Conservation (phyloP, 2,888 invertebrate genomes). For the Brachynemurus nebulosus region DNA sequence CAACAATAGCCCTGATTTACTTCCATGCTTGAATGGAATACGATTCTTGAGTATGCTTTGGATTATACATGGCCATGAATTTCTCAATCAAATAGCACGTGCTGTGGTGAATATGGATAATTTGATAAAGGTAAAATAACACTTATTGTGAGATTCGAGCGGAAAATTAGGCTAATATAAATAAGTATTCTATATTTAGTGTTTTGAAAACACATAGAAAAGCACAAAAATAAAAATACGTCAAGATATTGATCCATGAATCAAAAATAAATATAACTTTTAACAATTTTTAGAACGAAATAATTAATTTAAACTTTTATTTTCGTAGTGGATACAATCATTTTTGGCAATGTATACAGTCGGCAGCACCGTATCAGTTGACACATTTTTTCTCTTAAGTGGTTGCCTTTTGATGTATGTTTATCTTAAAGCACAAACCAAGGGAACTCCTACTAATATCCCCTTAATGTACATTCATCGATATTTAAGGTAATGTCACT, state of each 20-base stretch:
- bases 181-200: too few relatives aligned
- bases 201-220: too few relatives aligned
- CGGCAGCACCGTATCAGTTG: slow-evolving; percentile 40
- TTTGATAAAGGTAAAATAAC: too few relatives aligned
- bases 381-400: slow-evolving; percentile 48
- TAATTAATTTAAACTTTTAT: neutral
- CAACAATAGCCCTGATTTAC: neutral
- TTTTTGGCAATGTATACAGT: slow-evolving; percentile 17
- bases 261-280: too few relatives aligned
- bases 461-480: slow-evolving; percentile 30
- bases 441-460: slow-evolving; percentile 25
- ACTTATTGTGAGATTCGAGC: too few relatives aligned
- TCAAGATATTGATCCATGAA: too few relatives aligned
- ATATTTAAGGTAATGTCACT: slow-evolving; percentile 28
- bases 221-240: too few relatives aligned
- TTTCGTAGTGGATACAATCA: neutral
- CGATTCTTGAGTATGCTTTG: slow-evolving; percentile 1
- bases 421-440: slow-evolving; percentile 25
- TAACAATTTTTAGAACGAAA: too few relatives aligned
- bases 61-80: slow-evolving; percentile 1
- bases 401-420: slow-evolving; percentile 40
- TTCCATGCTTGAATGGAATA: slow-evolving; percentile 3
- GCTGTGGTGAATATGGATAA: too few relatives aligned
- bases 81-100: too few relatives aligned
- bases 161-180: too few relatives aligned